Evolutionary conservation across 2,888 invertebrate genomes (phyloP).

Genomic region (Nephrotoma flavescens): DNA sequence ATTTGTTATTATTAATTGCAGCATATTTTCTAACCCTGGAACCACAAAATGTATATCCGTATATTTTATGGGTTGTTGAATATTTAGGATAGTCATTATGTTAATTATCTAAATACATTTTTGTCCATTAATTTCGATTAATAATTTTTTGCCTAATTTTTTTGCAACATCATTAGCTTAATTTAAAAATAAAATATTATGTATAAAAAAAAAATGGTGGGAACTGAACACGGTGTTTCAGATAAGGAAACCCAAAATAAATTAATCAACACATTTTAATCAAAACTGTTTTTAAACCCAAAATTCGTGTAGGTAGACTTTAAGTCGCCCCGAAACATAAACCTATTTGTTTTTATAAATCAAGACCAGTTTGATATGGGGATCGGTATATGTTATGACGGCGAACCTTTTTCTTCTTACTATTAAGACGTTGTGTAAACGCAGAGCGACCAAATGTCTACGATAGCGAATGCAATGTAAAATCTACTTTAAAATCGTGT

Average conservation of each 20-base stretch:
- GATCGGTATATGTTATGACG: background rate
- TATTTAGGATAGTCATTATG: background rate
- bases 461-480: background rate
- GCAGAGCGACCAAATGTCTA: background rate
- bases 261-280: background rate
- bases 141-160: background rate
- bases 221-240: background rate
- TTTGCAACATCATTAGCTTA: background rate
- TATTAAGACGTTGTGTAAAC: background rate
- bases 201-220: background rate
- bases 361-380: background rate
- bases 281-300: background rate
- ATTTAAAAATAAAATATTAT: background rate
- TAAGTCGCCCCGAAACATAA: background rate
- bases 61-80: background rate
- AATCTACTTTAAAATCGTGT: background rate
- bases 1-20: background rate
- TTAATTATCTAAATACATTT: background rate
- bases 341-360: background rate
- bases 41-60: background rate
- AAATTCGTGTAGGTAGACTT: constrained; percentile 4
- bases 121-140: background rate
- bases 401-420: background rate
- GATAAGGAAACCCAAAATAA: background rate
- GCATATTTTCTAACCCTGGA: background rate